Evolutionary conservation across 2,113 vertebrate species (phyloP), one percentile per base, ranked within the genome.

Genomic region (Axis porcinus): DNA sequence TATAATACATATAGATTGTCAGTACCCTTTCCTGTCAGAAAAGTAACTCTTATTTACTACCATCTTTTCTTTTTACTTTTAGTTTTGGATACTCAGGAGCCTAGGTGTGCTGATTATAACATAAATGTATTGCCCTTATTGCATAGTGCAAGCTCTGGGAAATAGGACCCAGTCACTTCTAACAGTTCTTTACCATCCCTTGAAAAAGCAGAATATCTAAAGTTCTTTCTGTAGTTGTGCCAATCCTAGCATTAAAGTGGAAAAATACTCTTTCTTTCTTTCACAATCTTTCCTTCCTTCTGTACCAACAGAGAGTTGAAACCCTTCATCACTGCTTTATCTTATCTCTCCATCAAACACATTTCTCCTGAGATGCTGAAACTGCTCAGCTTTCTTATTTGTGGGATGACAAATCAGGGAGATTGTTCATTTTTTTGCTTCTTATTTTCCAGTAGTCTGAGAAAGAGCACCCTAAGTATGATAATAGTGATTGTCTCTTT

Each of bases 181-280:
- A 93, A 76, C n/a, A 85, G 87, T 93, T 91, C 25, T 28, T 97
- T 17, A 62, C 27, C 9, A 55, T 86, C 8, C 17, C 52, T 60
- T 70, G n/a, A 82, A 91, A 93, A 93, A 96, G 90, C 58, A 94
- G 76, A 93, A 55, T 85, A 81, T 36, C 45, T 83, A 17, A 94
- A 17, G 4, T 95, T 4, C 27, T 82, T 96, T 92, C 23, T 95
- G 50, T 86, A 92, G 92, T 81, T 84, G 45, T 88, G 23, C 28
- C 43, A 91, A 52, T 36, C 15, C 11, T 85, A 57, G 30, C n/a
- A 81, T 81, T 62, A 74, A 97, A 85, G 23, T 64, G 23, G 47
- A 82, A 36, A 92, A 92, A 54, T 13, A 55, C 4, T 36, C 13
- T 78, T 76, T 58, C 17, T 47, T 89, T 67, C 9, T 90, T 74